Evolutionary conservation across 2,113 vertebrate species (phyloP).

Genomic region (Otolemur garnettii): DNA sequence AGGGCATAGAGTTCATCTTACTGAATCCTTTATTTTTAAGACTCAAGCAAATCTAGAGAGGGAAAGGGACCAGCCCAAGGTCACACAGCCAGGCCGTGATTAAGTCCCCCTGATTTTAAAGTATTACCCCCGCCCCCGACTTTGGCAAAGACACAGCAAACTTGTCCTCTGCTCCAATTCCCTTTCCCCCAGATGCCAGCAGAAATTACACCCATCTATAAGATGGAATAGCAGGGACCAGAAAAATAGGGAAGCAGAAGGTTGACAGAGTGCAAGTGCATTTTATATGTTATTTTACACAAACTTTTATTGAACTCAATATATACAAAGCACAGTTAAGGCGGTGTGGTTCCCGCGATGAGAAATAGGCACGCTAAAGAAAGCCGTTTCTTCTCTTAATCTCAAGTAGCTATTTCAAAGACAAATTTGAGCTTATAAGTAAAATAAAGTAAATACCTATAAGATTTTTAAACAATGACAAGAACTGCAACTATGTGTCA

Average conservation of each 20-base stretch:
- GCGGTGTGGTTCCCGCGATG: neutral
- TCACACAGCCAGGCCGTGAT: neutral
- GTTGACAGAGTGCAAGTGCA: neutral
- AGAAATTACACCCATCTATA: neutral
- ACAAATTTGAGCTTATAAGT: slow-evolving; percentile 19
- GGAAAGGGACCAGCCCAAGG: neutral
- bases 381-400: neutral
- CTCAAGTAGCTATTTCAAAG: neutral
- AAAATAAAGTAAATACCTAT: neutral
- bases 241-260: neutral
- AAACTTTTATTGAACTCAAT: neutral
- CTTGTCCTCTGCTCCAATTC: neutral
- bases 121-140: accelerated
- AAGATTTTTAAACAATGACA: neutral
- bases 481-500: neutral
- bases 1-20: neutral
- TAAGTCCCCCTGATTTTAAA: neutral
- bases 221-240: accelerated
- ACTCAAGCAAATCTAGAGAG: neutral
- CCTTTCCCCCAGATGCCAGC: accelerated
- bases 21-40: neutral
- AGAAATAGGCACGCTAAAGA: neutral
- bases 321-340: neutral
- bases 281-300: neutral
- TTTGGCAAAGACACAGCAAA: neutral